A percentile compares a stretch with the other conserved stretches of the same genome.
phyloP scores from a whole-genome alignment of 92 coral and sea anemone genomes.

The Muricea muricata region DNA sequence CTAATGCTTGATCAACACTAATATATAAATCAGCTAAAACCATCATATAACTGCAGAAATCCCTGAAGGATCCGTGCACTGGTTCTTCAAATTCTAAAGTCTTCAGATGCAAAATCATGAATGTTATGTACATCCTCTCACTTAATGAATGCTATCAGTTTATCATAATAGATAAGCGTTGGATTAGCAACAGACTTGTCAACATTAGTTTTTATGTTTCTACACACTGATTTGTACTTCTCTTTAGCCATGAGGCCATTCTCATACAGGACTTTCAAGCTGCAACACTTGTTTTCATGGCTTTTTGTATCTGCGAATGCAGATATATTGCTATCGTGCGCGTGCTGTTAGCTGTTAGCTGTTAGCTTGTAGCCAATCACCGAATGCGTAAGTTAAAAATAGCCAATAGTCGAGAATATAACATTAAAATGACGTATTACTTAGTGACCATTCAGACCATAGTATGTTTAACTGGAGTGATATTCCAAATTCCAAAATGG shows the following conservation, averaged over 20 bases:
- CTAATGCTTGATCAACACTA: conserved; percentile 46
- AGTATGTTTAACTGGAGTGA: no score
- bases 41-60: conserved; percentile 51
- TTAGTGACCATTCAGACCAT: no score
- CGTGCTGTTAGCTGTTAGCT: no score
- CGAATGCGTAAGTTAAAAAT: no score
- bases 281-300: conserved; percentile 41
- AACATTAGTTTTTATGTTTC: conserved; percentile 35
- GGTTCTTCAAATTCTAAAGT: conserved; percentile 44
- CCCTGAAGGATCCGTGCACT: conserved; percentile 66
- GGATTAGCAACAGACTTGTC: conserved; percentile 21
- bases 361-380: no score
- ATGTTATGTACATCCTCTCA: conserved; percentile 26
- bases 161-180: conserved; percentile 59
- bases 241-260: conserved; percentile 68
- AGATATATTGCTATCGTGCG: no score
- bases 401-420: no score
- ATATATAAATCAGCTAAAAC: conserved; percentile 62
- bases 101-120: conserved; percentile 22
- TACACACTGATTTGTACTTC: conserved; percentile 66
- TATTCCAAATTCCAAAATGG: no score
- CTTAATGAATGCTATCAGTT: conserved; percentile 52
- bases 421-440: no score
- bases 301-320: no score
- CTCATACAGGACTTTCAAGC: conserved; percentile 58